Conservation (phyloP, 1,140 invertebrate genomes). For the Euura lappo region DNA sequence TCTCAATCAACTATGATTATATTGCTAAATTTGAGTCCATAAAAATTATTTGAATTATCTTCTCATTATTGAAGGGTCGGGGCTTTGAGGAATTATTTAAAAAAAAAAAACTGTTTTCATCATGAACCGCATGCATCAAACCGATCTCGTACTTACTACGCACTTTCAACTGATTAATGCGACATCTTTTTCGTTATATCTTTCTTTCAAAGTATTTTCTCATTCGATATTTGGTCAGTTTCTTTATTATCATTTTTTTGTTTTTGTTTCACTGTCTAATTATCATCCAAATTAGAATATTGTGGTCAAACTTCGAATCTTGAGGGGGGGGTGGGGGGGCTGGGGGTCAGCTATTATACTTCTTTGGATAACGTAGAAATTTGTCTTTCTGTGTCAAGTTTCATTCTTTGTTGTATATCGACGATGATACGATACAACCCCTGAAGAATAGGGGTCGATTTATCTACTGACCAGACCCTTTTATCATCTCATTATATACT, state of each 20-base stretch:
- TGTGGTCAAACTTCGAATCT: too few species aligned
- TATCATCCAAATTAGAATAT: background rate
- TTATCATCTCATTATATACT: background rate
- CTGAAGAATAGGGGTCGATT: background rate
- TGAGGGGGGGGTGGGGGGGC: too few species aligned
- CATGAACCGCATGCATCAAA: slow-evolving; percentile 49
- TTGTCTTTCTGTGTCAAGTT: too few species aligned
- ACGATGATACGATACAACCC: too few species aligned
- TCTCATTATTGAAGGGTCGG: background rate
- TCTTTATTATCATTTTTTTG: background rate
- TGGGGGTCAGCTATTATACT: too few species aligned
- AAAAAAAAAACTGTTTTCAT: background rate
- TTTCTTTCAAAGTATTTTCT: background rate
- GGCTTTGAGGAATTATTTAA: background rate
- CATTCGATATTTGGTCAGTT: background rate
- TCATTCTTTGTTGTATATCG: too few species aligned
- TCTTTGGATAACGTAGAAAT: too few species aligned
- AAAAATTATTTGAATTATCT: background rate
- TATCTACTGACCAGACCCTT: background rate
- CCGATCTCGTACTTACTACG: slow-evolving; percentile 54
- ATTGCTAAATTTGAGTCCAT: too few species aligned
- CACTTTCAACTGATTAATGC: slow-evolving; percentile 26
- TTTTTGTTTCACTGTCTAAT: background rate
- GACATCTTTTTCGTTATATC: background rate
- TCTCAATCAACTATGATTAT: too few species aligned